These are phyloP conservation scores for Boulengeromyrus knoepffleri DNA, from an alignment of 2,113 vertebrate genomes.

Conservation along the genomic window DNA sequence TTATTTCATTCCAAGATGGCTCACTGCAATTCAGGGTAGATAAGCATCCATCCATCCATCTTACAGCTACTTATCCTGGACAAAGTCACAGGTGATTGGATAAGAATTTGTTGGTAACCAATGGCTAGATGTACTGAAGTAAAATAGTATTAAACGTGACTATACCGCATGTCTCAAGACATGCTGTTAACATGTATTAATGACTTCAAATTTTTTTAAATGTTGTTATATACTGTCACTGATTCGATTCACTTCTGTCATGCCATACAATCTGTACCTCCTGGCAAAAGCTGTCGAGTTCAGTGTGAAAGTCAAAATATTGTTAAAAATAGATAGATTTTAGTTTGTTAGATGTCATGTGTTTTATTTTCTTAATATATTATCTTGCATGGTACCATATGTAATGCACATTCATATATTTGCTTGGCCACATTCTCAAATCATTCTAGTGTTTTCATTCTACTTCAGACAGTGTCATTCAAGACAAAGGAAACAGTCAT, in stretches of 20 bases:
- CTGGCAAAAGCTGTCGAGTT: background rate
- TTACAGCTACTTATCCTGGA: background rate
- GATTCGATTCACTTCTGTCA: background rate
- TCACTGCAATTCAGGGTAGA: too few relatives aligned
- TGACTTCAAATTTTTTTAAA: background rate
- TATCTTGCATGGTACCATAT: background rate
- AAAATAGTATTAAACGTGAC: background rate
- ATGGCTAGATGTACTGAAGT: background rate
- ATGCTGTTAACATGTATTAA: background rate
- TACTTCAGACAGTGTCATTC: background rate
- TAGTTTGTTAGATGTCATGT: background rate
- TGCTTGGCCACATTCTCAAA: background rate
- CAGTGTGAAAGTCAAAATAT: background rate
- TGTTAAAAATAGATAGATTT: background rate
- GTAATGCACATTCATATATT: background rate
- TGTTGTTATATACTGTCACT: background rate
- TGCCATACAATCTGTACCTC: background rate
- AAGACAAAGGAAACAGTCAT: background rate
- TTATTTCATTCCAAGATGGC: too few relatives aligned
- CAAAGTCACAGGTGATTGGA: background rate
- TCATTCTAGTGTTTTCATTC: background rate
- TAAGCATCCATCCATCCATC: background rate
- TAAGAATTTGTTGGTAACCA: background rate
- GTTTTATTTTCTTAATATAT: background rate
- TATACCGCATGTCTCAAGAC: background rate